Base-by-base conservation (phyloP, 2,797 vertebrate species). In the Lithobates pipiens region DNA sequence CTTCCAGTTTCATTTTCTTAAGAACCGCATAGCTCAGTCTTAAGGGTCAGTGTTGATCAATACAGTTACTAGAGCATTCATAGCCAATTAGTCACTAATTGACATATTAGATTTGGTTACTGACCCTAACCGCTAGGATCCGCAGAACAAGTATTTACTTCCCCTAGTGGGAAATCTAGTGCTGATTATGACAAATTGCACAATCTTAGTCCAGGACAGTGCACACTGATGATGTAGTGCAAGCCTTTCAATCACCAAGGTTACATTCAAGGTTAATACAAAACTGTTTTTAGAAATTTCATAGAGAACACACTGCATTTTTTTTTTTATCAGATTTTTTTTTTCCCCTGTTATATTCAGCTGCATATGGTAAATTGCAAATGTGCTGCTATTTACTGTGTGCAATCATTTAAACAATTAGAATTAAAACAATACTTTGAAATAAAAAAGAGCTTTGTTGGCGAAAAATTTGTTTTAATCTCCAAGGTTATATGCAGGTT, bases 121-220 rank as follows among this genome's bases (percentile, higher is more conserved):
- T 77, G 57, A 77, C 76, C 57, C 57, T 67, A 63, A 77, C 57
- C 63, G 16, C n/a, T 67, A 67, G 57, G 61, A 77, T 77, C n/a
- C 34, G 57, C 61, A 67, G 39, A 63, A 65, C 75, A 77, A 42
- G n/a, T 77, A 57, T 77, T 77, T 77, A 67, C 76, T 65, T 77
- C 76, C 76, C 54, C 76, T 63, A 65, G 34, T 67, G 57, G 76
- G 76, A 77, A 77, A 65, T 77, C 54, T 77, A 25, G 34, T 21
- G n/a, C 32, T 77, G 36, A 77, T 77, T 61, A 77, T 77, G 76
- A 77, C 76, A 77, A 77, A 77, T 77, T 39, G 76, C 32, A 36
- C 54, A 16, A 36, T 61, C 54, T 65, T 77, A 18, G 32, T 27
- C 63, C 76, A 65, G 54, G 34, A 67, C 50, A 67, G 54, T 25